phyloP scores from a whole-genome alignment of 2,888 invertebrate species.

The Griposia aprilina region DNA sequence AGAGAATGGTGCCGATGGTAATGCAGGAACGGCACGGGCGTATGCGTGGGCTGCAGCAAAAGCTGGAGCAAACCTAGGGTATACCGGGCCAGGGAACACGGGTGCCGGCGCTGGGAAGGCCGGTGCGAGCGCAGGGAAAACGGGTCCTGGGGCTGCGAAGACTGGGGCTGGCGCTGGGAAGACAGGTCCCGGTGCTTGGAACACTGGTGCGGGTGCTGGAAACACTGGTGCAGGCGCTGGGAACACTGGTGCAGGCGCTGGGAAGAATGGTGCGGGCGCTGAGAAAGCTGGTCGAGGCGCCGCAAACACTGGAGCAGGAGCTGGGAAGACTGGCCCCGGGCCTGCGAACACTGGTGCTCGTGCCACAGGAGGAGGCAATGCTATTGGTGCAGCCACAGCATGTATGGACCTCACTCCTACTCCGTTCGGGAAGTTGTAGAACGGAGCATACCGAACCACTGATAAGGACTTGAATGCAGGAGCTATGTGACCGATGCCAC shows the following conservation, averaged over 20 bases:
- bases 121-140: slow-evolving; percentile 62
- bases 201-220: slow-evolving; percentile 61
- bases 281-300: slow-evolving; percentile 65
- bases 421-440: slow-evolving; percentile 85
- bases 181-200: slow-evolving; percentile 68
- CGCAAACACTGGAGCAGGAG: slow-evolving; percentile 44
- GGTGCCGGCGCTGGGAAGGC: slow-evolving; percentile 63
- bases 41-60: slow-evolving; percentile 68
- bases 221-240: slow-evolving; percentile 22
- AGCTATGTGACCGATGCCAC: slow-evolving; percentile 83
- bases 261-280: slow-evolving; percentile 68
- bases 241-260: slow-evolving; percentile 60
- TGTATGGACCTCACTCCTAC: slow-evolving; percentile 84
- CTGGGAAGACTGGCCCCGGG: slow-evolving; percentile 62
- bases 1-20: slow-evolving; percentile 76
- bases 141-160: slow-evolving; percentile 63
- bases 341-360: slow-evolving; percentile 64
- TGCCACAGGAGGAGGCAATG: slow-evolving; percentile 49
- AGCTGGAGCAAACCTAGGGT: slow-evolving; percentile 63
- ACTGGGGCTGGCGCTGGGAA: slow-evolving; percentile 64
- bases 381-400: slow-evolving; percentile 78
- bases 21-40: slow-evolving; percentile 63
- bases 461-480: slow-evolving; percentile 82
- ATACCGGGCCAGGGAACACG: slow-evolving; percentile 58
- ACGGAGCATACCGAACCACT: slow-evolving; percentile 86